Conservation (phyloP, 2,797 vertebrate genomes). For the Perdix hodgsoniae region DNA sequence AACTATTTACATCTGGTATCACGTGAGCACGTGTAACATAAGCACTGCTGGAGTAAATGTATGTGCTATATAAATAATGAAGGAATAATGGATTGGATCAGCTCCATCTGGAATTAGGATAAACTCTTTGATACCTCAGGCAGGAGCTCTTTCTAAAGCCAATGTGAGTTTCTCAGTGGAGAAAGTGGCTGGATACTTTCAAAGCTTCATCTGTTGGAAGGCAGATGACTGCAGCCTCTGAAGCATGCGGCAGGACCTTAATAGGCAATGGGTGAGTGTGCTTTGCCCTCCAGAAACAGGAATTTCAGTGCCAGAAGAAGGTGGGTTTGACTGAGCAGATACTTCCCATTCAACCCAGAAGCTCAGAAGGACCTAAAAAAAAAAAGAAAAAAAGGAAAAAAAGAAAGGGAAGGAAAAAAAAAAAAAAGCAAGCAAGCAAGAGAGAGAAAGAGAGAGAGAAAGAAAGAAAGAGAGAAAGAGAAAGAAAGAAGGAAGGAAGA, state of each 20-base stretch:
- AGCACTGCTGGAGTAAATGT: background rate
- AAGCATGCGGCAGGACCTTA: background rate
- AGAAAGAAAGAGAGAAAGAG: too few species aligned
- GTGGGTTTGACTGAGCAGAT: background rate
- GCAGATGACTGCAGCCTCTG: background rate
- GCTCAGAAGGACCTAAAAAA: fast-evolving
- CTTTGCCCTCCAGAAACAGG: background rate
- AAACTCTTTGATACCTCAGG: background rate
- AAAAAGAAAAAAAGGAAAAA: too few species aligned
- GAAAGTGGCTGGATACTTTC: background rate
- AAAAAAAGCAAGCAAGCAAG: too few species aligned
- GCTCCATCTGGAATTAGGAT: background rate
- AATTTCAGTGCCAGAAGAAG: background rate
- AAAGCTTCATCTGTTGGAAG: background rate
- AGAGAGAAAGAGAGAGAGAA: too few species aligned
- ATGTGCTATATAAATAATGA: background rate
- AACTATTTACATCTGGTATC: constrained; percentile 44
- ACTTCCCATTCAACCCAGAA: fast-evolving
- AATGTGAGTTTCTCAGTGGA: background rate
- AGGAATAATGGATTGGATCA: constrained; percentile 25
- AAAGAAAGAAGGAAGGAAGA: too few species aligned
- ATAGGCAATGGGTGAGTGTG: background rate
- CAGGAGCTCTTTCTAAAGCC: background rate
- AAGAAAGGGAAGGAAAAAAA: too few species aligned
- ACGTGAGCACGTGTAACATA: background rate